Conservation (phyloP, 2,888 invertebrate species). For the Cheilosia scutellata region DNA sequence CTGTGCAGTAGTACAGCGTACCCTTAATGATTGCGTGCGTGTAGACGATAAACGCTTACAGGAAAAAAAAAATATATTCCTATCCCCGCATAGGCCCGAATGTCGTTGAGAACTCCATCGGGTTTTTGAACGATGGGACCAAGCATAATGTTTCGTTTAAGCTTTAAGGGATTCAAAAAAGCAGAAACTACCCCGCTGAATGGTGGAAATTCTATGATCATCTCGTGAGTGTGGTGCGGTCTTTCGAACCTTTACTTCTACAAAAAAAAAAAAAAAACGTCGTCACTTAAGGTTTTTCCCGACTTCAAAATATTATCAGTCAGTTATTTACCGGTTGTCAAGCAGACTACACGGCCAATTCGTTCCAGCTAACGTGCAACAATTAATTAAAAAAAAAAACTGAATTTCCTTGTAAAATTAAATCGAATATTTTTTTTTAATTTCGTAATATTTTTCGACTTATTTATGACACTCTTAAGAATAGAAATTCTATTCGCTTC, state of each 20-base stretch:
- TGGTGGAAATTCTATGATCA: slow-evolving; percentile 40
- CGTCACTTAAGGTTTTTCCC: slow-evolving; percentile 50
- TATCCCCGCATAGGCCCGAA: slow-evolving; percentile 37
- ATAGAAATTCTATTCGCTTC: slow-evolving; percentile 32
- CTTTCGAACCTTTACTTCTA: slow-evolving; percentile 34
- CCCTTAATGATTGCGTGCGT: slow-evolving; percentile 60
- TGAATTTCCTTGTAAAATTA: neutral
- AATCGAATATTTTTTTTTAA: slow-evolving; percentile 11
- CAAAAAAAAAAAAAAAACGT: slow-evolving; percentile 9
- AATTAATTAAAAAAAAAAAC: slow-evolving; percentile 22
- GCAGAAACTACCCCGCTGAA: neutral
- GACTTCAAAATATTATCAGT: slow-evolving; percentile 65
- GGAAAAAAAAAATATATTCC: slow-evolving; percentile 51
- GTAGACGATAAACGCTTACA: slow-evolving; percentile 50
- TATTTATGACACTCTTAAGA: slow-evolving; percentile 55
- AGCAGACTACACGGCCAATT: slow-evolving; percentile 52
- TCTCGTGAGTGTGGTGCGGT: slow-evolving; percentile 46
- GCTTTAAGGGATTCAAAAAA: slow-evolving; percentile 28
- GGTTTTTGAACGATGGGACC: slow-evolving; percentile 25
- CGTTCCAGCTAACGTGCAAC: slow-evolving; percentile 39
- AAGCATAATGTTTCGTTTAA: slow-evolving; percentile 38
- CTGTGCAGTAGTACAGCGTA: slow-evolving; percentile 1
- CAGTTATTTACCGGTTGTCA: slow-evolving; percentile 74
- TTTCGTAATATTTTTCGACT: slow-evolving; percentile 45
- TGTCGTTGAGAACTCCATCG: slow-evolving; percentile 25